Base-by-base conservation (phyloP, 2,797 vertebrate genomes). In the Sphenopsis melanotis region DNA sequence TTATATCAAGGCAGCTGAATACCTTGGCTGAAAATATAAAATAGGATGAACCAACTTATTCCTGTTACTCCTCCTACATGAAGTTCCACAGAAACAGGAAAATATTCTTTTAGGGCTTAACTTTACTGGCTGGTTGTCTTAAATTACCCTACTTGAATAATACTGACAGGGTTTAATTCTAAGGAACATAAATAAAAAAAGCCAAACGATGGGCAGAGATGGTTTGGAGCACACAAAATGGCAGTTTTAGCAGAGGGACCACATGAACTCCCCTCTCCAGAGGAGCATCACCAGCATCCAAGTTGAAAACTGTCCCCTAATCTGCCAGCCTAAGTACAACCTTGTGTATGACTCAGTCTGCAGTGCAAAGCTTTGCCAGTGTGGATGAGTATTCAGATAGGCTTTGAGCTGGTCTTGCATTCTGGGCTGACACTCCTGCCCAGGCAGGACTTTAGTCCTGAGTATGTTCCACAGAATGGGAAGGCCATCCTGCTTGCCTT, bases 331-430 rank as follows among this genome's bases (percentile, higher is more conserved):
- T 7, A 41, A 52, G 17, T 21, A 47, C 19, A 55, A 2, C 5
- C 14, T 76, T 0, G 0, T 24, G 11, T n/a, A 22, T 0, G 0
- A 21, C 20, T 60, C 59, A 36, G 17, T 57, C 69, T 50, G 55
- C 76, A 50, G 13, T 13, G 30, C 27, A 57, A 61, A 42, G 6
- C 18, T 82, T 61, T 91, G 46, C 12, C 1, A 1, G 10, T 37
- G 14, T 29, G 50, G 42, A 39, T 4, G 20, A 39, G 11, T 9
- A 42, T 61, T 79, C 46, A 57, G 2, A 11, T 0, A 42, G 47
- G 30, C 42, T 20, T 46, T 46, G 49, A 68, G 49, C 23, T 66
- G 68, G 15, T 47, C 47, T 32, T n/a, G 47, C 19, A 10, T n/a
- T 29, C 30, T 12, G 36, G 19, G 24, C 24, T 83, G 47, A 32